Evolutionary conservation across 1,140 invertebrate genomes (phyloP).

Genomic region (Anadara kagoshimensis): DNA sequence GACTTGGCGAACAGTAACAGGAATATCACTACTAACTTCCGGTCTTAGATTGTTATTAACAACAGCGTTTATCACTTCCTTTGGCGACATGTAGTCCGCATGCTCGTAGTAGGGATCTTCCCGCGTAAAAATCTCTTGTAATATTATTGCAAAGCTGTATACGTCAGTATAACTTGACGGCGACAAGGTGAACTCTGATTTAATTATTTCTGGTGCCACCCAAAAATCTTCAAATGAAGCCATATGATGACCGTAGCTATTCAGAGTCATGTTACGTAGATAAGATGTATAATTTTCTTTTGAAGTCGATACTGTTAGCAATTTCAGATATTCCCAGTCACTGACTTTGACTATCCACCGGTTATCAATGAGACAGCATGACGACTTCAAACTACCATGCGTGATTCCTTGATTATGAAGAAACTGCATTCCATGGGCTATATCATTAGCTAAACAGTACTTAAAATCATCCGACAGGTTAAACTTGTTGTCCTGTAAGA

Average conservation of each 20-base stretch:
- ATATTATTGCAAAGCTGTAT: slow-evolving; percentile 59
- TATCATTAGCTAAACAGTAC: slow-evolving; percentile 56
- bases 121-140: slow-evolving; percentile 60
- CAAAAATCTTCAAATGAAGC: slow-evolving; percentile 47
- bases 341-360: slow-evolving; percentile 65
- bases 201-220: slow-evolving; percentile 61
- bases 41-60: slow-evolving; percentile 54
- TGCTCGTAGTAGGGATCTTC: slow-evolving; percentile 59
- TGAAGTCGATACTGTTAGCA: slow-evolving; percentile 23
- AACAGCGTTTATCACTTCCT: slow-evolving; percentile 44
- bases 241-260: slow-evolving; percentile 25
- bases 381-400: slow-evolving; percentile 60
- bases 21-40: slow-evolving; percentile 44
- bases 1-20: slow-evolving; percentile 46
- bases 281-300: slow-evolving; percentile 7
- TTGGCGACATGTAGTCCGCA: slow-evolving; percentile 37
- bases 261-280: neutral
- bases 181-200: slow-evolving; percentile 34
- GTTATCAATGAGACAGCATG: slow-evolving; percentile 59
- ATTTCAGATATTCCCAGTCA: slow-evolving; percentile 56
- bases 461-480: slow-evolving; percentile 62
- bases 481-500: slow-evolving; percentile 58
- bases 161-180: slow-evolving; percentile 46
- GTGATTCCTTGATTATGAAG: slow-evolving; percentile 57
- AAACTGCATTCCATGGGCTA: slow-evolving; percentile 60